Percentiles rank a stretch among this genome's conserved stretches.
These are phyloP conservation scores for Himalopsyche kuldschensis DNA, from an alignment of 2,888 invertebrate genomes.

Conservation along the genomic window DNA sequence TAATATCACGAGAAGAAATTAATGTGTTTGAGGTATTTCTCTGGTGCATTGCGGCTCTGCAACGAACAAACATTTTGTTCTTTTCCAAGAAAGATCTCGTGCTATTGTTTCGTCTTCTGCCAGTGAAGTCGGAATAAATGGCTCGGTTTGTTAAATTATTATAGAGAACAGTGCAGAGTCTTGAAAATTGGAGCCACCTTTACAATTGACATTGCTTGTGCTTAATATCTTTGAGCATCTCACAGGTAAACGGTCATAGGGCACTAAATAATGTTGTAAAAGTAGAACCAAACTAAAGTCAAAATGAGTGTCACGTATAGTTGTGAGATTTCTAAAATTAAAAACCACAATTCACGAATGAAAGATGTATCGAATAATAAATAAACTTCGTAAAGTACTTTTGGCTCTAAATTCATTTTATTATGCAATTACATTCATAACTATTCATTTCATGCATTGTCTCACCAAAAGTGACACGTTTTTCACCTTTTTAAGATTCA, in stretches of 20 bases:
- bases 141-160: slow-evolving; percentile 34
- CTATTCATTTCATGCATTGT: too few relatives aligned
- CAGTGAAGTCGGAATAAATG: slow-evolving; percentile 34
- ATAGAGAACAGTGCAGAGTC: slow-evolving; percentile 3
- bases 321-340: too few relatives aligned
- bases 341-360: too few relatives aligned
- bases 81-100: slow-evolving; percentile 1
- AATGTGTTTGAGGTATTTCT: background rate
- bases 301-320: too few relatives aligned
- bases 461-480: too few relatives aligned
- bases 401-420: too few relatives aligned
- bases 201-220: background rate
- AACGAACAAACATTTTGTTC: slow-evolving; percentile 18
- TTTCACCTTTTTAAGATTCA: too few relatives aligned
- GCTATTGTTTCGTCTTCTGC: slow-evolving; percentile 29
- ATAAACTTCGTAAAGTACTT: too few relatives aligned
- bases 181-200: background rate
- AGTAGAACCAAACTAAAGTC: too few relatives aligned
- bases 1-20: too few relatives aligned
- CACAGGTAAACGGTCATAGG: background rate
- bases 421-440: too few relatives aligned
- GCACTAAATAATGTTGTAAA: background rate
- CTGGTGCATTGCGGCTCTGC: background rate
- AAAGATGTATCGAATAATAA: too few relatives aligned
- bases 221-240: background rate